Conservation (phyloP, 2,888 invertebrate species). For the Aphodius granarius region DNA sequence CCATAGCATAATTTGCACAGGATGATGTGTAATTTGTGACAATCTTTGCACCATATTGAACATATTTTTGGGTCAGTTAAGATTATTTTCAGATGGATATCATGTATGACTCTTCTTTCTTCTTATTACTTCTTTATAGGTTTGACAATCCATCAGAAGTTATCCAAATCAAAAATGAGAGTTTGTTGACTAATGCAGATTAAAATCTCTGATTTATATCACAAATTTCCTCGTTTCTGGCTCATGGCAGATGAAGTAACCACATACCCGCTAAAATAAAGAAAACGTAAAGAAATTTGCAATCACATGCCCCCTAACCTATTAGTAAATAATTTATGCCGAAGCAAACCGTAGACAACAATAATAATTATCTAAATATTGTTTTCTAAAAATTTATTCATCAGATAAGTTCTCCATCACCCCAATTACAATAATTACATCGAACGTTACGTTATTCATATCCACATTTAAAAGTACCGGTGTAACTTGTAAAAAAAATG, state of each 20-base stretch:
- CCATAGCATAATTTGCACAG: too few relatives aligned
- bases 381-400: constrained; percentile 9
- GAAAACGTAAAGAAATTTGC: neutral
- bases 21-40: too few relatives aligned
- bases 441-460: neutral
- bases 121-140: too few relatives aligned
- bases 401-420: neutral
- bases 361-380: constrained; percentile 6
- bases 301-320: neutral
- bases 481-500: neutral
- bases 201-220: too few relatives aligned
- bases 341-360: neutral
- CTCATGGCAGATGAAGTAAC: neutral
- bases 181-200: too few relatives aligned
- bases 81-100: too few relatives aligned
- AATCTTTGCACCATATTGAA: too few relatives aligned
- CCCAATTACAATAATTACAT: constrained; percentile 11
- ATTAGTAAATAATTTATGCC: neutral
- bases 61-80: too few relatives aligned
- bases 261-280: neutral
- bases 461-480: neutral
- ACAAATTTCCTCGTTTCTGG: too few relatives aligned
- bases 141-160: too few relatives aligned
- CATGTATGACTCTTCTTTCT: too few relatives aligned
- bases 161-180: too few relatives aligned